Evolutionary conservation across 2,888 invertebrate species (phyloP), one percentile per base, ranked within the genome.

Genomic region (Xestia rhomboidea): DNA sequence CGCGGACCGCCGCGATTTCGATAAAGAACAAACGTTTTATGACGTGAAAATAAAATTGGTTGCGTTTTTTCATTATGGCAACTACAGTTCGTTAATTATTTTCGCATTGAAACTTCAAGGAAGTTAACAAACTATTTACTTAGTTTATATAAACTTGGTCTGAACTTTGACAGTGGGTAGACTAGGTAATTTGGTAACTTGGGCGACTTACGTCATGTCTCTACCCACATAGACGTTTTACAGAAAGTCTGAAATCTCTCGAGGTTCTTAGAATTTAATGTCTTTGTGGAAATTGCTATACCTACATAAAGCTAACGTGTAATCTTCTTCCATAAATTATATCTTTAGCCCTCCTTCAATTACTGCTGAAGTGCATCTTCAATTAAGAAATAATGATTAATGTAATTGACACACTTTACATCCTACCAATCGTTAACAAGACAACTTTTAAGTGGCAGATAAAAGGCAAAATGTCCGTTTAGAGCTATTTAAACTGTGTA

Each of bases 401-500:
- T 73, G 70, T 76, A 83, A 83, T 77, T 72, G 72, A 72, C 64
- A 69, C 74, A 79, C 38, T 79, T 77, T 73, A 77, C 54, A 77
- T 64, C 54, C 13, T 76, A 76, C 77, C 75, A 64, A 77, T 86
- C 66, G 66, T 63, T 79, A 84, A 82, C 87, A 85, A 88, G 85
- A 80, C 84, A 84, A 86, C 82, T 87, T 81, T 88, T 87, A 90
- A 91, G 89, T 90, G 89, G 84, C 81, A 89, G 89, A 91, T 90
- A 90, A 90, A 88, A 84, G 85, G 86, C 80, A 89, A 89, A 91
- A 91, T 87, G 87, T 84, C 82, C 87, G 90, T 92, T 92, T 89
- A 91, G 88, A 79, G 86, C 88, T 85, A 86, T 91, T 91, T 90
- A 91, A 90, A 88, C 89, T 85, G 82, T 84, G 87, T 85, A 86